A percentile compares a stretch with the other conserved stretches of the same genome.
Evolutionary conservation across 2,888 invertebrate species (phyloP).

Genomic region (Eupithecia tripunctaria): DNA sequence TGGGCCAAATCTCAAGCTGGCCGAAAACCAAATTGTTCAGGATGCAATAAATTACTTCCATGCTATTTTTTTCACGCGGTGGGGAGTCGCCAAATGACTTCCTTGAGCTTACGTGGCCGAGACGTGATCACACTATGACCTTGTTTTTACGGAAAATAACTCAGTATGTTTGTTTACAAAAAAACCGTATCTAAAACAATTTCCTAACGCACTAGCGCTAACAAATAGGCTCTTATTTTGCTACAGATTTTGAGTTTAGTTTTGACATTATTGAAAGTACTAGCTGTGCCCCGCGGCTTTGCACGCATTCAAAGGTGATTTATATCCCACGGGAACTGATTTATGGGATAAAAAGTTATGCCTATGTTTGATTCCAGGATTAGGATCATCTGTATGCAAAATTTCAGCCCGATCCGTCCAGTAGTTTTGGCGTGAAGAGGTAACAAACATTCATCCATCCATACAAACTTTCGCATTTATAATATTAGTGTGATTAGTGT

Average conservation of each 20-base stretch:
- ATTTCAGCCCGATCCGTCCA: too few relatives aligned
- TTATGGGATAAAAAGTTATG: too few relatives aligned
- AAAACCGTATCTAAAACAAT: not conserved
- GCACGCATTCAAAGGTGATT: too few relatives aligned
- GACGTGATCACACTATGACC: slow-evolving; percentile 8
- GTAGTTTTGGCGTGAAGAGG: too few relatives aligned
- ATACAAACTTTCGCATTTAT: too few relatives aligned
- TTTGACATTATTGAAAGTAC: too few relatives aligned
- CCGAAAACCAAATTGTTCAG: not conserved
- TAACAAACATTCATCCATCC: too few relatives aligned
- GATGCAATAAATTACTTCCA: slow-evolving; percentile 10
- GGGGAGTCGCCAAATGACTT: slow-evolving; percentile 47
- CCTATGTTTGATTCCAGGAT: too few relatives aligned
- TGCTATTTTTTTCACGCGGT: slow-evolving; percentile 44
- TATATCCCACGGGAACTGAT: too few relatives aligned
- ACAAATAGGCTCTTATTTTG: not conserved
- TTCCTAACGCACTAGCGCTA: not conserved
- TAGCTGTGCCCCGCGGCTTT: too few relatives aligned
- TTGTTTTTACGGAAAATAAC: slow-evolving; percentile 16
- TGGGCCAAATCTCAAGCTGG: not conserved
- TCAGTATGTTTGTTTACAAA: not conserved
- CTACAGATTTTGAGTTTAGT: not conserved
- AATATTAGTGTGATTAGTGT: too few relatives aligned
- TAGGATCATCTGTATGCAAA: too few relatives aligned
- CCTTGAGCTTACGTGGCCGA: slow-evolving; percentile 36